Percentiles rank a stretch among this genome's conserved stretches.
Conservation (phyloP, 2,888 invertebrate genomes). For the Agonum fuliginosum region DNA sequence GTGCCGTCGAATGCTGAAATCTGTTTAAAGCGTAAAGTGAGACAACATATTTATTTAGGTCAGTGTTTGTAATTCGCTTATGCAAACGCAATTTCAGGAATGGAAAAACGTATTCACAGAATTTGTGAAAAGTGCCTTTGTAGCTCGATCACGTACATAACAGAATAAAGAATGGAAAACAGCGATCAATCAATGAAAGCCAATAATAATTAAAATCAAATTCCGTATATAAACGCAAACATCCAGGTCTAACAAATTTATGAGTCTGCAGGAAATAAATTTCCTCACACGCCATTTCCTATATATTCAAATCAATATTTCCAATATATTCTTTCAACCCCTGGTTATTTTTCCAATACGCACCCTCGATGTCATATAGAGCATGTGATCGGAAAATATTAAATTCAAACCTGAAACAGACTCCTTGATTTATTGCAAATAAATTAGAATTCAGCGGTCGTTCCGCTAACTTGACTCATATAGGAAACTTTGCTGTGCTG, state of each 20-base stretch:
- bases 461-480: conserved; percentile 45
- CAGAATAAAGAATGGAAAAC: conserved; percentile 19
- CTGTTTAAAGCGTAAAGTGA: neutral
- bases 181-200: conserved; percentile 8
- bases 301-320: conserved; percentile 39
- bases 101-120: neutral
- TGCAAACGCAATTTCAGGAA: conserved; percentile 8
- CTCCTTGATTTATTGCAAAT: conserved; percentile 51
- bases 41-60: conserved; percentile 16
- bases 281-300: conserved; percentile 32
- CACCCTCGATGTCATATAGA: conserved; percentile 38
- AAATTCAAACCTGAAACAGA: conserved; percentile 46
- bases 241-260: conserved; percentile 18
- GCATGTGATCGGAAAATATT: conserved; percentile 44
- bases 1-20: no score
- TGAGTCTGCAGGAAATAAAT: conserved; percentile 33
- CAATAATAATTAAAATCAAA: conserved; percentile 36
- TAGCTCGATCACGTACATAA: neutral
- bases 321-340: conserved; percentile 38
- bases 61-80: conserved; percentile 22
- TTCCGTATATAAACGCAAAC: conserved; percentile 22
- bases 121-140: neutral
- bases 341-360: conserved; percentile 37
- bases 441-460: conserved; percentile 45
- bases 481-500: conserved; percentile 44